Evolutionary conservation across 2,888 invertebrate species (phyloP).

Genomic region (Eumacrocentrus americanus): DNA sequence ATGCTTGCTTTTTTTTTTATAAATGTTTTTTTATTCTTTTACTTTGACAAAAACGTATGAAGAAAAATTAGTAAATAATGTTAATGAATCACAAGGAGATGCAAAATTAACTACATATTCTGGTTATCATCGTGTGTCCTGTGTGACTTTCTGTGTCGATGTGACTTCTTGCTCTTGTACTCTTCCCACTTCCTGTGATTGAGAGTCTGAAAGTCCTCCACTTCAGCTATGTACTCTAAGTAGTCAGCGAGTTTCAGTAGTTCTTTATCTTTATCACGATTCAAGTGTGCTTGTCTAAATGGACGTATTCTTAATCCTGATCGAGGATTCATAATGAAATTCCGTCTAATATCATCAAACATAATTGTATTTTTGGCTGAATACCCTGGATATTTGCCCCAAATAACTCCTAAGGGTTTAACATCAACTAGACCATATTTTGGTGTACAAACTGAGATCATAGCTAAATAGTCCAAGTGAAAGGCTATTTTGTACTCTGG

Average conservation of each 20-base stretch:
- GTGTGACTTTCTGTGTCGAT: constrained; percentile 39
- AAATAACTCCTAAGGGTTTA: constrained; percentile 94
- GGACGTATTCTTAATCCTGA: constrained; percentile 90
- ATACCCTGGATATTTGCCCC: constrained; percentile 93
- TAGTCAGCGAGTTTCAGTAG: constrained; percentile 81
- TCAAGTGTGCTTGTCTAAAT: constrained; percentile 89
- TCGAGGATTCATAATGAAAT: constrained; percentile 97
- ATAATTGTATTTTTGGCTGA: constrained; percentile 92
- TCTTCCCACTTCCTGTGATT: constrained; percentile 94
- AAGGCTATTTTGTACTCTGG: constrained; percentile 90
- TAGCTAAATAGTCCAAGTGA: constrained; percentile 88
- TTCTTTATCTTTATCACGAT: constrained; percentile 83
- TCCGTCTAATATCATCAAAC: constrained; percentile 95
- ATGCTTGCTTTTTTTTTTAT: no score
- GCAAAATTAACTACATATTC: constrained; percentile 31
- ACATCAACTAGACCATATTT: constrained; percentile 93
- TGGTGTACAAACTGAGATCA: constrained; percentile 92
- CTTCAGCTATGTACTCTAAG: constrained; percentile 79
- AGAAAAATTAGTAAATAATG: no score
- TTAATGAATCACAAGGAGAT: no score
- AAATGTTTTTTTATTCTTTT: no score
- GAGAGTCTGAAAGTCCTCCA: constrained; percentile 81
- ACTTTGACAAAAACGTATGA: no score
- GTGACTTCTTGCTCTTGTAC: constrained; percentile 66
- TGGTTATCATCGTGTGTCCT: constrained; percentile 38